Evolutionary conservation across 1,140 invertebrate genomes (phyloP), one percentile per base, ranked within the genome.

Genomic region (Schlechtendalia chinensis): DNA sequence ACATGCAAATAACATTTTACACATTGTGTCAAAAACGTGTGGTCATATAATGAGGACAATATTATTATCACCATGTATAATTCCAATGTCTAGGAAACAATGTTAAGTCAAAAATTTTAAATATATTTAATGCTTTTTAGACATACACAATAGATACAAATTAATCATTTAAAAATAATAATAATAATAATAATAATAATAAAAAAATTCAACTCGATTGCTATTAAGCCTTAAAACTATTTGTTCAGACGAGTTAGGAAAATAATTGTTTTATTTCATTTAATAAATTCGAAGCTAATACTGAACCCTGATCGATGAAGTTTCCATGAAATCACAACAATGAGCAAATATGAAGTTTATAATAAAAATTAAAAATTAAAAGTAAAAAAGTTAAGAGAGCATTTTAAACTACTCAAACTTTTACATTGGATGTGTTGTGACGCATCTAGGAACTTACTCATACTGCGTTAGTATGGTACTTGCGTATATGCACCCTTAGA

Each of bases 401-500:
- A 10, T 79, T 24, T n/a, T n/a, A n/a, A 61, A 50, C 58, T 79
- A 19, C 58, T 79, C 32, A 27, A 63, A 79, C 75, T 61, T 63
- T 63, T 47, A 61, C 10, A 63, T 45, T 79, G 58, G 75, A 79
- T 63, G 75, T 79, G 75, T 79, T 63, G 58, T 79, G 58, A 79
- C 56, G 75, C 58, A 79, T 63, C 75, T 79, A 79, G 75, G 75
- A 79, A 79, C 75, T 79, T 79, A 79, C 58, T 79, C 75, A n/a
- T 79, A 79, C 47, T 29, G 75, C 74, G n/a, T n/a, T n/a, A 12
- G 87, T 86, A 86, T 93, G 91, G 86, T 93, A 92, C 84, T 93
- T 92, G 79, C 92, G 89, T 81, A 92, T 91, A 84, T 94, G 92
- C n/a, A 93, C 92, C 58, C 91, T 91, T 1, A 94, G 87, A 85